Evolutionary conservation across 2,888 invertebrate species (phyloP).

Genomic region (Callyntrura sp.): DNA sequence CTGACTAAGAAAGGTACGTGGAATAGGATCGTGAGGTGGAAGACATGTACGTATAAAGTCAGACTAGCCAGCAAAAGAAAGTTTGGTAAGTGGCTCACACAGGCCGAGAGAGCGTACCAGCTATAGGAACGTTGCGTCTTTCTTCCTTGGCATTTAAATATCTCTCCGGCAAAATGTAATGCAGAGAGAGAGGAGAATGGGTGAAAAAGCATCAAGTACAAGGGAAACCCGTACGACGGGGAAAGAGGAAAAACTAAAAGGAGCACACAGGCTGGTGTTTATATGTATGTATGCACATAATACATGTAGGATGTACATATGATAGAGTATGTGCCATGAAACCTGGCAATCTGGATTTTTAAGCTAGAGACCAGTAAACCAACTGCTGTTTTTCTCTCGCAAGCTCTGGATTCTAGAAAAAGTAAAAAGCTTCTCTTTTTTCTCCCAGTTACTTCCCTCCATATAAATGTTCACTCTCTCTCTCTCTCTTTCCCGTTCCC

Average conservation of each 20-base stretch:
- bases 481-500: constrained; percentile 28
- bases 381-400: constrained; percentile 61
- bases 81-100: constrained; percentile 41
- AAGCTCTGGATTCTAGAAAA: constrained; percentile 28
- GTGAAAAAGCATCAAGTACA: neutral
- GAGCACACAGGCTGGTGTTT: constrained; percentile 6
- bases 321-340: constrained; percentile 58
- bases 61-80: neutral
- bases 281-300: constrained; percentile 1
- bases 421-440: constrained; percentile 37
- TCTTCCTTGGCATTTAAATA: constrained; percentile 35
- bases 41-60: neutral
- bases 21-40: neutral
- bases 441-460: neutral
- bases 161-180: constrained; percentile 39
- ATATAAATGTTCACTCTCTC: constrained; percentile 39
- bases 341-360: constrained; percentile 75
- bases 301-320: neutral
- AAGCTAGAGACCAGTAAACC: constrained; percentile 55
- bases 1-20: neutral
- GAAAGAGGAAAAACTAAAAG: constrained; percentile 34
- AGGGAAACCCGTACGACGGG: neutral
- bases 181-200: constrained; percentile 2
- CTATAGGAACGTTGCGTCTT: constrained; percentile 46
- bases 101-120: constrained; percentile 23